Evolutionary conservation across 2,888 invertebrate genomes (phyloP).

Genomic region (Allygus modestus): DNA sequence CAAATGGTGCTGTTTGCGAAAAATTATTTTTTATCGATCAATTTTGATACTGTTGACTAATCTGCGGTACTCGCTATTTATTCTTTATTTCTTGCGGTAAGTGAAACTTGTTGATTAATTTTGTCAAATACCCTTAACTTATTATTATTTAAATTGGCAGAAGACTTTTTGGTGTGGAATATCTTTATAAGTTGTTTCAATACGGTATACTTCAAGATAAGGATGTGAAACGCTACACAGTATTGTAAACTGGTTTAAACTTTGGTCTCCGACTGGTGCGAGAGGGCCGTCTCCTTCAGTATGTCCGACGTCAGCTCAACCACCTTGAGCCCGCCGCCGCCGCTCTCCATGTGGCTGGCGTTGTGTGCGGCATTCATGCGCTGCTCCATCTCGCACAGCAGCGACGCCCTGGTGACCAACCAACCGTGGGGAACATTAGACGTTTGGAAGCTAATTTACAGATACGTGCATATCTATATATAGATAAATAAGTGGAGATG

Average conservation of each 20-base stretch:
- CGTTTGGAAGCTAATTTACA: no score
- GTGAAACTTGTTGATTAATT: no score
- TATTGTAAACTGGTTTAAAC: slow-evolving; percentile 68
- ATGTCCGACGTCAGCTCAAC: slow-evolving; percentile 70
- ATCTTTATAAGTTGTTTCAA: no score
- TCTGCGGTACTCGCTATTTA: no score
- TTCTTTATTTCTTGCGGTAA: no score
- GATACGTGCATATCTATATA: no score
- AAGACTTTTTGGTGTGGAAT: background rate
- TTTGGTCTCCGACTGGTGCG: slow-evolving; percentile 73
- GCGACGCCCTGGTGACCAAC: slow-evolving; percentile 82
- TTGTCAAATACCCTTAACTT: background rate
- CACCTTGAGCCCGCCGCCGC: slow-evolving; percentile 43
- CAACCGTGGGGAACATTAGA: slow-evolving; percentile 71
- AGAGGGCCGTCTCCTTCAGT: slow-evolving; percentile 72
- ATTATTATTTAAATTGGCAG: background rate
- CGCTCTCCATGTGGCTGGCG: slow-evolving; percentile 34
- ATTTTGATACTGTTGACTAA: no score
- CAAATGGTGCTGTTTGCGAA: no score
- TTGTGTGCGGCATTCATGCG: slow-evolving; percentile 65
- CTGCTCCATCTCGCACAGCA: slow-evolving; percentile 85
- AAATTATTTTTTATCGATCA: no score
- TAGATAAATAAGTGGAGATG: no score
- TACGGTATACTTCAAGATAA: no score
- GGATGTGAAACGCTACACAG: background rate